Evolutionary conservation across 2,888 invertebrate genomes (phyloP).

Genomic region (Ceraclea dissimilis): DNA sequence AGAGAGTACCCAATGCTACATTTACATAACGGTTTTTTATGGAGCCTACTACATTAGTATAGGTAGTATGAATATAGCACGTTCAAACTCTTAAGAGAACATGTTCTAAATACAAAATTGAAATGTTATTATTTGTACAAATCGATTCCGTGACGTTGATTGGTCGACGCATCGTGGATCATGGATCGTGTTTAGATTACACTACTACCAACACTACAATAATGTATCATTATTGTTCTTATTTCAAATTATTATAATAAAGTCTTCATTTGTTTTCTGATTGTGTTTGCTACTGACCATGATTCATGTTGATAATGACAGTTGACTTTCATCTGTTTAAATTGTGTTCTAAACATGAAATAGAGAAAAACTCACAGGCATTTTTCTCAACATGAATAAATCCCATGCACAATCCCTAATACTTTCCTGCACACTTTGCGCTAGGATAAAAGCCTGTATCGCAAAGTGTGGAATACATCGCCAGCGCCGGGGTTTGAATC

Average conservation of each 20-base stretch:
- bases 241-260: background rate
- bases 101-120: conserved; percentile 1
- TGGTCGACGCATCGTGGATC: background rate
- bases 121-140: conserved; percentile 1
- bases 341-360: no score
- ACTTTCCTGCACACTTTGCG: no score
- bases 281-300: background rate
- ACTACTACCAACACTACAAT: no score
- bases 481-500: no score
- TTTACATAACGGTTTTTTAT: conserved; percentile 1
- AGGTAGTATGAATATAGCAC: background rate
- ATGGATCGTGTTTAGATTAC: background rate
- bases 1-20: background rate
- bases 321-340: no score
- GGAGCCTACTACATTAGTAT: background rate
- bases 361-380: no score
- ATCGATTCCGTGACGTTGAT: conserved; percentile 2
- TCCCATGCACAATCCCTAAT: no score
- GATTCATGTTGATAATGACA: no score
- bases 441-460: no score
- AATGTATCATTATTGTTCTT: background rate
- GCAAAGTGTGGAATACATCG: no score
- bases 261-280: background rate
- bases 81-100: background rate
- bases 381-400: no score